Evolutionary conservation across 2,113 vertebrate genomes (phyloP).

Genomic region (Herpailurus yagouaroundi): DNA sequence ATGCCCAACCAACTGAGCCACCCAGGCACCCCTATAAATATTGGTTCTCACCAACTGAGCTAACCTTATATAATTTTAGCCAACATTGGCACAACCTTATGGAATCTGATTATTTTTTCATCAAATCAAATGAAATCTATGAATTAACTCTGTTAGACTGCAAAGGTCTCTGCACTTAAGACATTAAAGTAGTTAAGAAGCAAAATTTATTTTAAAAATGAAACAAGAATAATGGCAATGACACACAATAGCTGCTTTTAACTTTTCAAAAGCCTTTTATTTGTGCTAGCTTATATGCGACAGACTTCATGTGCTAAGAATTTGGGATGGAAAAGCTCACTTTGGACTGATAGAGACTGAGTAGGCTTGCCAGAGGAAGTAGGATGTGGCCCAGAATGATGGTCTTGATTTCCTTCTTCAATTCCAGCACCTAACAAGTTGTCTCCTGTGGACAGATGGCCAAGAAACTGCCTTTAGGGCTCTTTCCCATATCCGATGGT

Average conservation of each 20-base stretch:
- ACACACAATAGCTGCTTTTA: not conserved
- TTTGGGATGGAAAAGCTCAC: slow-evolving; percentile 46
- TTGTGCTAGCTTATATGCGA: not conserved
- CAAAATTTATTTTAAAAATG: slow-evolving; percentile 44
- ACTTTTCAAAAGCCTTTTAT: slow-evolving; percentile 45
- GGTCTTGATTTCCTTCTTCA: slow-evolving; percentile 62
- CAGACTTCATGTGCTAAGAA: slow-evolving; percentile 37
- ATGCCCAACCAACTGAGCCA: too few relatives aligned
- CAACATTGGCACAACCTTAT: not conserved
- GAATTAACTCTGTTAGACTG: not conserved
- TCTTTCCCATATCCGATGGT: not conserved
- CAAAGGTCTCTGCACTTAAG: slow-evolving; percentile 15
- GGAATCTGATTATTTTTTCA: slow-evolving; percentile 19
- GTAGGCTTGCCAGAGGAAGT: slow-evolving; percentile 40
- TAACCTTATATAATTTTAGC: not conserved
- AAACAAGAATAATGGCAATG: not conserved
- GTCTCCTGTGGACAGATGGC: slow-evolving; percentile 45
- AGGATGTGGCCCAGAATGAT: not conserved
- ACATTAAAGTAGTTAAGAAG: not conserved
- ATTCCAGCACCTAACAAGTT: slow-evolving; percentile 32
- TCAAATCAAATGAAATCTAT: not conserved
- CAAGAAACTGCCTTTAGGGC: not conserved
- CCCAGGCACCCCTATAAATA: too few relatives aligned
- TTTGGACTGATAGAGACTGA: slow-evolving; percentile 9
- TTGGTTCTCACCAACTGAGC: not conserved